Evolutionary conservation across 2,113 vertebrate genomes (phyloP), one percentile per base, ranked within the genome.

Genomic region (Chelonoidis abingdonii): DNA sequence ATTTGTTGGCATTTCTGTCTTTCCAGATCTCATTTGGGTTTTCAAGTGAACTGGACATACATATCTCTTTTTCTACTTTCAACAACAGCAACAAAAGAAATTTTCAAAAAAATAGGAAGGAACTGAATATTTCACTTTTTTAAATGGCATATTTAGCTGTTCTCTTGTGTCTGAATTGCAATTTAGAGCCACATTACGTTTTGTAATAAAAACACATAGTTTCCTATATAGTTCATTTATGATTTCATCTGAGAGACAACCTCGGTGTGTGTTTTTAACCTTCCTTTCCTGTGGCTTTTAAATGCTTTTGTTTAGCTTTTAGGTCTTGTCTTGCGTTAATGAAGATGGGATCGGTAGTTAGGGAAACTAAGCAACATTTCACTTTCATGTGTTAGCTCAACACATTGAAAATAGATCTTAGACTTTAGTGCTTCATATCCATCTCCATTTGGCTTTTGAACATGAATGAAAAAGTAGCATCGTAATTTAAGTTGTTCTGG

Each of bases 141-240:
- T 89, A 97, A 97, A 97, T 95, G 97, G 95, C 96, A 88, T 92
- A 95, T 97, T 97, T 96, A 95, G 57, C 88, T 96, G 86, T 92
- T 97, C 92, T 94, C 97, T 94, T 69, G 95, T 90, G 80, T 94
- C 94, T 95, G 95, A 96, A 94, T 96, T 89, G 88, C 95, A 97
- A 95, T 41, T 96, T 98, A 97, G 94, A 97, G 94, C 96, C 96
- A 88, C 56, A 89, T 94, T 94, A 96, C 93, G 93, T 97, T 98
- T 97, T 97, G 90, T 97, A 97, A 96, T 94, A 95, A 96, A 95
- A 97, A 97, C 95, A 97, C 97, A 97, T 97, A 96, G 94, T 98
- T 98, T 98, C 96, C 96, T 97, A 94, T 93, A 93, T 89, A 92
- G 95, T 89, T 97, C 97, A 98, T 98, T 98, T 98, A 98, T 97